Conservation (phyloP, 2,113 vertebrate species). For the Percopsis transmontana region DNA sequence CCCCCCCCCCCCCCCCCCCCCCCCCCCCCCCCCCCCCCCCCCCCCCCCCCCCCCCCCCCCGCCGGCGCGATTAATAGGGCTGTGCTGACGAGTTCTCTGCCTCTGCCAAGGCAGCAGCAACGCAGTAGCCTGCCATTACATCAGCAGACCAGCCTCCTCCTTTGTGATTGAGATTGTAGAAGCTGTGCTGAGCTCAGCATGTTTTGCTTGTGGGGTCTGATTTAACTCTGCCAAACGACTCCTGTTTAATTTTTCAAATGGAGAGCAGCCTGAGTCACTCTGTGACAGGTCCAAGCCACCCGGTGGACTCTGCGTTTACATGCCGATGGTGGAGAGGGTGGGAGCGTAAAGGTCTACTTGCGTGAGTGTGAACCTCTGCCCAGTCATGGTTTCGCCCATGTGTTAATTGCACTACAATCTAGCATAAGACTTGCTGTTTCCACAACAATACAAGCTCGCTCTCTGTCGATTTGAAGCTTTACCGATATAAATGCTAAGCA, state of each 20-base stretch:
- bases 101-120: conserved; percentile 72
- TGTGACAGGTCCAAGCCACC: conserved; percentile 59
- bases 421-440: neutral
- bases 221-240: conserved; percentile 70
- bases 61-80: conserved; percentile 69
- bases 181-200: conserved; percentile 75
- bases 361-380: neutral
- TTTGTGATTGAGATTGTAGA: conserved; percentile 73
- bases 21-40: too few species aligned
- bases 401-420: neutral
- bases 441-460: neutral
- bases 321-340: neutral
- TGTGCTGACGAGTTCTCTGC: conserved; percentile 72
- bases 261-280: conserved; percentile 76
- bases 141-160: conserved; percentile 68
- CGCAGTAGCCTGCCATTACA: conserved; percentile 71
- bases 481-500: neutral
- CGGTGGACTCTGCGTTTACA: conserved; percentile 20
- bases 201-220: conserved; percentile 67
- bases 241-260: conserved; percentile 79
- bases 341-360: conserved; percentile 26
- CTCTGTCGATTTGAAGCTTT: neutral
- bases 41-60: too few species aligned
- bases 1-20: too few species aligned
- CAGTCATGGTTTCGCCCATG: conserved; percentile 40